These are phyloP conservation scores for Pseudococcus longispinus DNA, from an alignment of 2,888 invertebrate species.

Conservation along the genomic window DNA sequence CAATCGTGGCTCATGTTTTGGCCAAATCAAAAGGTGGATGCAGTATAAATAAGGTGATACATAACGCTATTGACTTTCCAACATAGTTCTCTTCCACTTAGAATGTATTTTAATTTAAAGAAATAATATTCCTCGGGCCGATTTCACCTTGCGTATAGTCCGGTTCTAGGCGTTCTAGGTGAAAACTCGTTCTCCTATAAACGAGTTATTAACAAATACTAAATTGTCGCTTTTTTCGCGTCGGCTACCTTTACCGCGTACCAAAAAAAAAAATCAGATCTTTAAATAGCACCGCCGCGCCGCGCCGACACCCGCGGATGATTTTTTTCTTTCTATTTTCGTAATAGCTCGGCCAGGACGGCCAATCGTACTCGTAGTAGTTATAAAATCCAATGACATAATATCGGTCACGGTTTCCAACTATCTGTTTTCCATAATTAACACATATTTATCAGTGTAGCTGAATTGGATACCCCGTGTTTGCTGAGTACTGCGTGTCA, in stretches of 20 bases:
- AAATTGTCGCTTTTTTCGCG: constrained; percentile 14
- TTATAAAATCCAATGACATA: constrained; percentile 23
- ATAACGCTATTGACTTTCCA: constrained; percentile 13
- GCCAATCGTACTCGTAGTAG: not conserved
- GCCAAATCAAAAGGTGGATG: not conserved
- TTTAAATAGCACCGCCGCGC: not conserved
- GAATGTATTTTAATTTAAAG: not conserved
- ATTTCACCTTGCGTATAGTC: constrained; percentile 20
- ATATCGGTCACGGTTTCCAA: constrained; percentile 45
- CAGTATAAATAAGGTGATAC: not conserved
- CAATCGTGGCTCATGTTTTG: not conserved
- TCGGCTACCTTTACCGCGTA: constrained; percentile 5
- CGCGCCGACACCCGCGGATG: not conserved
- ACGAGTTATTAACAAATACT: constrained; percentile 28
- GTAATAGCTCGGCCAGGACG: not conserved
- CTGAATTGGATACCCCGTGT: not conserved
- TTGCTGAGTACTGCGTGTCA: not conserved
- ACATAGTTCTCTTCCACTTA: not conserved
- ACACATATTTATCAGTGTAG: constrained; percentile 28
- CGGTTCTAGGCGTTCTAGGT: constrained; percentile 4
- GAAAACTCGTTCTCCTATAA: constrained; percentile 1
- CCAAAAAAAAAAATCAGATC: not conserved
- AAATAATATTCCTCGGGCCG: constrained; percentile 10
- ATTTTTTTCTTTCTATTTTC: not conserved
- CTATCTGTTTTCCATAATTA: constrained; percentile 35